Base-by-base conservation (phyloP, 35 echinoderm and acorn worm species). In the Eucidaris tribuloides region DNA sequence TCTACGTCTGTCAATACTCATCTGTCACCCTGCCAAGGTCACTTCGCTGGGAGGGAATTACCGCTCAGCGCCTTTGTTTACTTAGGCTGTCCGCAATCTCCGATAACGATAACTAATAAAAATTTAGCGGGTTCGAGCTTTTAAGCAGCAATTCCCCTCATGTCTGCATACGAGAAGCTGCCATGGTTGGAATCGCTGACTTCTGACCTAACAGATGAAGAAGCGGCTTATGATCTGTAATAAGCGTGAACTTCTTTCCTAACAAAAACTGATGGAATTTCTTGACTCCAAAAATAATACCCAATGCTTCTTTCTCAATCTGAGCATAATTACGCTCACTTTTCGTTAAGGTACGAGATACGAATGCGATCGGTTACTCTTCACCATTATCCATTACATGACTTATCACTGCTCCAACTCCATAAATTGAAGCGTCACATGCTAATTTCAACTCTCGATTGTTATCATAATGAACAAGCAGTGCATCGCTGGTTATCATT, bases 211-310 rank as follows among this genome's bases (percentile, higher is more conserved):
- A 41, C n/a, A n/a, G n/a, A 1, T 56, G 44, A 19, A 81, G 58
- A 0, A 94, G 77, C 14, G 88, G 93, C 35, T 96, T 86, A 58
- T 96, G 87, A 60, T 90, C 87, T 42, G 93, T 96, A n/a, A 96
- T 42, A 3, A 83, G 86, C n/a, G 17, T 45, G 66, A 96, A 96
- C 36, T 82, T 77, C 9, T 59, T 31, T 56, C 71, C 52, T n/a
- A 77, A 83, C 17, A 86, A 43, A 50, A 65, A 96, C 37, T 48
- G 59, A 42, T 85, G 83, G 41, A 91, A 91, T 80, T 89, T 90
- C 42, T 91, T 82, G 20, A 86, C 72, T 39, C 78, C 93, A 77
- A 76, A 90, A 38, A 90, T 83, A 2, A 96, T 34, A 20, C 58
- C 43, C 27, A 91, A 49, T 22, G 82, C 84, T 76, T 90, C 84